Percentiles rank a stretch among this genome's conserved stretches.
Evolutionary conservation across 2,888 invertebrate genomes (phyloP).

Genomic region (Drosophila subsilvestris): DNA sequence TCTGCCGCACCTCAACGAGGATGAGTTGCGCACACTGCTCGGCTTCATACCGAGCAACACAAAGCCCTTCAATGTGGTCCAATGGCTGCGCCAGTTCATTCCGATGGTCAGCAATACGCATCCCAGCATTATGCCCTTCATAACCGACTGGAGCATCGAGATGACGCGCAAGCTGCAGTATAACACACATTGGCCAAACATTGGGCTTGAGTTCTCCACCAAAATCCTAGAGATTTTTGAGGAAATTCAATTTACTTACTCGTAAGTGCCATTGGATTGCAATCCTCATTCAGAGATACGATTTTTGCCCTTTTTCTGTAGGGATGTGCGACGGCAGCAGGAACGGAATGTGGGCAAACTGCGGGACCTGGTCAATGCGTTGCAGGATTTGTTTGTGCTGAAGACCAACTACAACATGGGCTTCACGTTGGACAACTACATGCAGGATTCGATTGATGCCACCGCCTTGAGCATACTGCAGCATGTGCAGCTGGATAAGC

Average conservation of each 20-base stretch:
- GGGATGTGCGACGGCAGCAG: constrained; percentile 82
- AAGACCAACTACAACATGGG: constrained; percentile 82
- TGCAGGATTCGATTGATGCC: constrained; percentile 82
- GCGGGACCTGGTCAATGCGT: constrained; percentile 77
- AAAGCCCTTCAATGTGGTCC: constrained; percentile 81
- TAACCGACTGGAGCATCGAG: constrained; percentile 83
- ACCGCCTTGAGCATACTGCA: constrained; percentile 82
- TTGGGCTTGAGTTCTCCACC: constrained; percentile 83
- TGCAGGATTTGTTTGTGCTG: constrained; percentile 81
- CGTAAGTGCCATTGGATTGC: constrained; percentile 63
- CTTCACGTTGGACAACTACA: constrained; percentile 83
- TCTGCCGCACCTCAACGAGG: constrained; percentile 74
- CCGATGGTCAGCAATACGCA: constrained; percentile 81
- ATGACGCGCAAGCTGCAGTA: constrained; percentile 82
- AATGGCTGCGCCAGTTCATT: constrained; percentile 83
- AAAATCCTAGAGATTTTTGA: constrained; percentile 82
- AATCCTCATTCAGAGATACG: neutral
- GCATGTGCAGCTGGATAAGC: constrained; percentile 81
- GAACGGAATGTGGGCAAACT: constrained; percentile 81
- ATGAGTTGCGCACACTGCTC: constrained; percentile 77
- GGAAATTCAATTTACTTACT: constrained; percentile 81
- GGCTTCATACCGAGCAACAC: constrained; percentile 80
- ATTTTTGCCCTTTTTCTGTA: constrained; percentile 33
- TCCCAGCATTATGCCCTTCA: constrained; percentile 81
- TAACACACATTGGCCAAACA: constrained; percentile 83